Evolutionary conservation across 2,113 vertebrate species (phyloP), one percentile per base, ranked within the genome.

Genomic region (Sinocyclocheilus anophthalmus): DNA sequence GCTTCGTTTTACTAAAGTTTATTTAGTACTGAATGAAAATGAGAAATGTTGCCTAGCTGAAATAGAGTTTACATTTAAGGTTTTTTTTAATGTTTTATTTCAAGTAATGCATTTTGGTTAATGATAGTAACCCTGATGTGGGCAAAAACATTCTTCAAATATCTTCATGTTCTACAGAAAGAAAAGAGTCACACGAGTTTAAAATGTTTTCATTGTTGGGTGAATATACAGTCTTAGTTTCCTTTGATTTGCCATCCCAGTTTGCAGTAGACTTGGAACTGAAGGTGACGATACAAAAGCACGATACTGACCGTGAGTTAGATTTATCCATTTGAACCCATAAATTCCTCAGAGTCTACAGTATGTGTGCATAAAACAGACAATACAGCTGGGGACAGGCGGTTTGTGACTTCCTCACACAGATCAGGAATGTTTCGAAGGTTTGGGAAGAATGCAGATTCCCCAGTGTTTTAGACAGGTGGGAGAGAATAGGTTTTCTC

Each of bases 391-490:
- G 16, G 1, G 59, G 30, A 45, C 45, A 33, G 59, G 39, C n/a
- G 16, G 67, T 39, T 20, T 50, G 82, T 69, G 50, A 33, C 65
- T 67, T 84, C 22, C 73, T 42, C 63, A 69, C 39, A 45, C 76
- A 77, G 67, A 76, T 82, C 55, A 78, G 85, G 84, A 88, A 87
- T 88, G 87, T 85, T 63, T 83, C 37, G 65, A 81, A 45, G 30
- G 13, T 76, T 77, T 72, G 72, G 53, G 86, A 86, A 87, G 59
- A 50, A 80, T 59, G 69, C 55, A 84, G 37, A 59, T 65, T 67
- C 67, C 13, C 48, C 76, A 16, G 12, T 50, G 45, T 18, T 63
- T 10, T 24, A 81, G 10, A 20, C 37, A 9, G 13, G 1, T 61
- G 61, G 22, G 24, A 33, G 3, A 73, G 45, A 61, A 59, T 72